Conservation (phyloP, 2,797 vertebrate genomes). For the Sphenodon punctatus region DNA sequence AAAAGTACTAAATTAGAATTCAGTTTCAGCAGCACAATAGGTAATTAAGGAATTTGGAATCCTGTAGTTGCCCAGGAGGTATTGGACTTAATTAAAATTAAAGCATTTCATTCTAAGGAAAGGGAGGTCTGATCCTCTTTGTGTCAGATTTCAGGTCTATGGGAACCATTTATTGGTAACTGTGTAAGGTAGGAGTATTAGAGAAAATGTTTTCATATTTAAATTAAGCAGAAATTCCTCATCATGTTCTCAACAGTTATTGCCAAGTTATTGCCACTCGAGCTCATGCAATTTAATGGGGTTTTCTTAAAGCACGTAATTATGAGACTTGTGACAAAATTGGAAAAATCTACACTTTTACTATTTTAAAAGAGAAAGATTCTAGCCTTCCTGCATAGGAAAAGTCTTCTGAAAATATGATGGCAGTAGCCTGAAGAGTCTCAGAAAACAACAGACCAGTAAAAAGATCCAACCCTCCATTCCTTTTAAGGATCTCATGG, state of each 20-base stretch:
- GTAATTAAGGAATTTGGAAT: slow-evolving; percentile 63
- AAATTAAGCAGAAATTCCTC: slow-evolving; percentile 52
- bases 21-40: slow-evolving; percentile 28
- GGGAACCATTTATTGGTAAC: slow-evolving; percentile 35
- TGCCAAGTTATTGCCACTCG: slow-evolving; percentile 41
- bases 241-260: slow-evolving; percentile 28
- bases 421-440: no score
- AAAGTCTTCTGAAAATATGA: no score
- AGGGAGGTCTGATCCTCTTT: slow-evolving; percentile 22
- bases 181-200: slow-evolving; percentile 24
- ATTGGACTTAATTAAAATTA: slow-evolving; percentile 62
- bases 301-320: no score
- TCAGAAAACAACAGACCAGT: no score
- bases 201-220: slow-evolving; percentile 62
- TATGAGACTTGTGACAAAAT: no score
- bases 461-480: no score
- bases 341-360: no score
- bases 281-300: no score
- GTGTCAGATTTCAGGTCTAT: slow-evolving; percentile 30
- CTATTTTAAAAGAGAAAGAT: no score
- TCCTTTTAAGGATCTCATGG: no score
- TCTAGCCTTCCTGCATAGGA: no score
- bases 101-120: slow-evolving; percentile 59
- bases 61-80: slow-evolving; percentile 55
- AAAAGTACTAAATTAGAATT: neutral